These are phyloP conservation scores for Thamnophis sirtalis DNA, from an alignment of 2,113 vertebrate genomes.

Conservation along the genomic window DNA sequence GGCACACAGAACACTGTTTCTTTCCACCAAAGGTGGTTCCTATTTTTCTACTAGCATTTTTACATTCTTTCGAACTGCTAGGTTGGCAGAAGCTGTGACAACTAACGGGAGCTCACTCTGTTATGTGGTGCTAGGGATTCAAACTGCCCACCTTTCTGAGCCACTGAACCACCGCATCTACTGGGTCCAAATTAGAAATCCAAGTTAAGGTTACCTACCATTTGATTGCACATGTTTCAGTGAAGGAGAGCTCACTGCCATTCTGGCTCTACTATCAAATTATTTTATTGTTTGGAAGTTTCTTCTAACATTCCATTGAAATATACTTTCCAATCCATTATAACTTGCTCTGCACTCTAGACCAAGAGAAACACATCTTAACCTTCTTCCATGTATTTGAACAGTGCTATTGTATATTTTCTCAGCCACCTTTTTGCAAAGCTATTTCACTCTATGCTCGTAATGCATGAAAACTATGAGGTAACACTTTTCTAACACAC, in stretches of 20 bases:
- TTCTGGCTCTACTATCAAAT: neutral
- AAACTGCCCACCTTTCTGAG: no score
- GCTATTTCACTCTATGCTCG: neutral
- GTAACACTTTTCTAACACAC: neutral
- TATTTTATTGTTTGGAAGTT: neutral
- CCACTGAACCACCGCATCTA: no score
- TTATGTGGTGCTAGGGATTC: no score
- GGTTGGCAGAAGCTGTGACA: no score
- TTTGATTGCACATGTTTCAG: neutral
- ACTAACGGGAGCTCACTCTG: no score
- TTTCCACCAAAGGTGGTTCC: no score
- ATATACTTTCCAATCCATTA: neutral
- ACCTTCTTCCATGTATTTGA: neutral
- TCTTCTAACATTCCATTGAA: neutral
- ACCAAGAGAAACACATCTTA: neutral
- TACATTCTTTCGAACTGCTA: no score
- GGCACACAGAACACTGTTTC: no score
- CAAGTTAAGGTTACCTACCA: neutral
- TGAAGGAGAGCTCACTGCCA: neutral
- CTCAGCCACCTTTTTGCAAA: neutral
- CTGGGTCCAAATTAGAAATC: neutral
- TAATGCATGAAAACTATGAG: slow-evolving; percentile 1
- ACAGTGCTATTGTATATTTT: neutral
- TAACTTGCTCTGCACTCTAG: neutral
- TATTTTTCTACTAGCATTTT: no score